Conservation (phyloP, 2,113 vertebrate genomes). For the Numenius arquata region DNA sequence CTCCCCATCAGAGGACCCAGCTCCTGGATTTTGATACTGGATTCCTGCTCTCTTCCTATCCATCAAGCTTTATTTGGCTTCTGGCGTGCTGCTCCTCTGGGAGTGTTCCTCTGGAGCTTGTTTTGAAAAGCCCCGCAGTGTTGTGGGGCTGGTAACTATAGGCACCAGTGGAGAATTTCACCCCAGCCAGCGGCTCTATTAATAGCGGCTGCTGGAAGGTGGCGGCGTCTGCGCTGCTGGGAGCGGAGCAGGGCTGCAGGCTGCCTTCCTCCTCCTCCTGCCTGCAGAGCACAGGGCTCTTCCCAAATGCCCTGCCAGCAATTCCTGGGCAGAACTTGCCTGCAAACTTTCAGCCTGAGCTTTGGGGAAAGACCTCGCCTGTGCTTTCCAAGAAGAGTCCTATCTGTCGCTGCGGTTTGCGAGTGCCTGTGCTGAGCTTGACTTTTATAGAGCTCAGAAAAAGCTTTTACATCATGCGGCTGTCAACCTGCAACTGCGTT, state of each 20-base stretch:
- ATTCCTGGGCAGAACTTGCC: not conserved
- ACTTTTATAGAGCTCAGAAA: not conserved
- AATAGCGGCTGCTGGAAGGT: not conserved
- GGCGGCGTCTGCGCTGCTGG: not conserved
- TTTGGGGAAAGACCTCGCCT: fast-evolving
- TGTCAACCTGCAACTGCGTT: fast-evolving
- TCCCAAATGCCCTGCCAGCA: not conserved
- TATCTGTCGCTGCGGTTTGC: fast-evolving
- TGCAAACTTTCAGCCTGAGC: not conserved
- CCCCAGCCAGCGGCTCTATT: not conserved
- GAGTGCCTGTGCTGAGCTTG: fast-evolving
- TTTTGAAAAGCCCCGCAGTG: conserved; percentile 34
- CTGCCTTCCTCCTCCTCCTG: not conserved
- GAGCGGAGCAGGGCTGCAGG: not conserved
- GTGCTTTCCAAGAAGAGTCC: not conserved
- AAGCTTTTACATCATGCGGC: not conserved
- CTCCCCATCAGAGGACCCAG: not conserved
- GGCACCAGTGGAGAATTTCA: not conserved
- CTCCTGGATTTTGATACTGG: not conserved
- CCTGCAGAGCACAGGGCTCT: fast-evolving
- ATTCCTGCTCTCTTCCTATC: not conserved
- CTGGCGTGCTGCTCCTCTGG: not conserved
- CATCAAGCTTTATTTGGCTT: conserved; percentile 16
- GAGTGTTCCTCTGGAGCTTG: conserved; percentile 7
- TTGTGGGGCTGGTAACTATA: conserved; percentile 59